These are phyloP conservation scores for Chionodraco myersi DNA, from an alignment of 2,113 vertebrate species.

Conservation along the genomic window DNA sequence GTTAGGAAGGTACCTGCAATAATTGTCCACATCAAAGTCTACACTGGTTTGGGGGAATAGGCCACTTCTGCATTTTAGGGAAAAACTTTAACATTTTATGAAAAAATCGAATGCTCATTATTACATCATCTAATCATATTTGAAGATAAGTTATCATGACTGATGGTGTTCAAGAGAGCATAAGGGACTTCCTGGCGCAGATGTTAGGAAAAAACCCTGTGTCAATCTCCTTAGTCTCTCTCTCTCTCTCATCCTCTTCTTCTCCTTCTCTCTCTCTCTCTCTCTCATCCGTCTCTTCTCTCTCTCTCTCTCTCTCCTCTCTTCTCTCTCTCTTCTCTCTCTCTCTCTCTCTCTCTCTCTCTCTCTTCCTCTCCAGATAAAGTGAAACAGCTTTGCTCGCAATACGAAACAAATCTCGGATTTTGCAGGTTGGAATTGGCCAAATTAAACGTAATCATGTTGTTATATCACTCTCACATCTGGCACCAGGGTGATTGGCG, in stretches of 20 bases:
- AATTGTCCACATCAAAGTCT: neutral
- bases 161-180: constrained; percentile 54
- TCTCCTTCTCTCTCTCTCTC: too few relatives aligned
- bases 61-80: neutral
- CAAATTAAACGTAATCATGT: constrained; percentile 74
- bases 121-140: neutral
- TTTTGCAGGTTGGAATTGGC: constrained; percentile 69
- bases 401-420: constrained; percentile 48
- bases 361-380: constrained; percentile 19
- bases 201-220: constrained; percentile 45
- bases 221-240: constrained; percentile 40
- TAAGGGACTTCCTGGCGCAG: constrained; percentile 18
- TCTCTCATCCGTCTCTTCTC: too few relatives aligned
- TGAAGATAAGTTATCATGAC: constrained; percentile 3
- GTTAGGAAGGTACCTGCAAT: neutral
- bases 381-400: constrained; percentile 49
- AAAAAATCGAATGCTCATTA: neutral
- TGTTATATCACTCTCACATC: constrained; percentile 79
- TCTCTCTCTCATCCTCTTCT: neutral
- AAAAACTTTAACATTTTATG: neutral
- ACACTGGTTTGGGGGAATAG: neutral
- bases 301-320: too few relatives aligned
- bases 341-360: constrained; percentile 30
- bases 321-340: constrained; percentile 7
- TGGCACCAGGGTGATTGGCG: constrained; percentile 71